Evolutionary conservation across 2,888 invertebrate genomes (phyloP).

Genomic region (Melipona bicolor): DNA sequence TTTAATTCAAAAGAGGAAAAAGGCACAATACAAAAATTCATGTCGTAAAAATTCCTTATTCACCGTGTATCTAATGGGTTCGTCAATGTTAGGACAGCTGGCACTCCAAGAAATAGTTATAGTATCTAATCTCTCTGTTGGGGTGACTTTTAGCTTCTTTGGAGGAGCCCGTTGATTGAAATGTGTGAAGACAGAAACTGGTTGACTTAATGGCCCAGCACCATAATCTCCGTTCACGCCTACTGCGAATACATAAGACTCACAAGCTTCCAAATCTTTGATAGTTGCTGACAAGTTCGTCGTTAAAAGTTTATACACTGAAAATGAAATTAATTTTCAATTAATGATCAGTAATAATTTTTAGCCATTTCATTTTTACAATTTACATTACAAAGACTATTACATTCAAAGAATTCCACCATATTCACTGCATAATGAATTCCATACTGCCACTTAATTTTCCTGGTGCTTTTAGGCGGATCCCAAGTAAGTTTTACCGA

Average conservation of each 20-base stretch:
- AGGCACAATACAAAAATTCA: neutral
- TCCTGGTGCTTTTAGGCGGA: conserved; percentile 86
- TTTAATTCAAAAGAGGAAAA: neutral
- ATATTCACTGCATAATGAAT: conserved; percentile 89
- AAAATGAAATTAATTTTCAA: neutral
- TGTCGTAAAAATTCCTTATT: conserved; percentile 73
- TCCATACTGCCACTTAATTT: conserved; percentile 88
- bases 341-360: neutral
- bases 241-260: conserved; percentile 90
- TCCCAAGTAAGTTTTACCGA: conserved; percentile 89
- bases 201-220: conserved; percentile 87
- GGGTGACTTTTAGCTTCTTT: conserved; percentile 86
- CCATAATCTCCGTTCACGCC: conserved; percentile 88
- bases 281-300: conserved; percentile 86
- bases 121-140: conserved; percentile 80
- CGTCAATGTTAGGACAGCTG: conserved; percentile 87
- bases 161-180: conserved; percentile 89
- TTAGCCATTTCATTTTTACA: neutral
- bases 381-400: conserved; percentile 67
- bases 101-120: conserved; percentile 90
- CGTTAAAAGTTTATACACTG: conserved; percentile 85
- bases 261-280: conserved; percentile 89
- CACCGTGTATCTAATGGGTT: conserved; percentile 87
- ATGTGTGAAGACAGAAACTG: conserved; percentile 86
- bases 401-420: conserved; percentile 87